phyloP scores from a whole-genome alignment of 2,797 vertebrate species.

The Psittacula echo region DNA sequence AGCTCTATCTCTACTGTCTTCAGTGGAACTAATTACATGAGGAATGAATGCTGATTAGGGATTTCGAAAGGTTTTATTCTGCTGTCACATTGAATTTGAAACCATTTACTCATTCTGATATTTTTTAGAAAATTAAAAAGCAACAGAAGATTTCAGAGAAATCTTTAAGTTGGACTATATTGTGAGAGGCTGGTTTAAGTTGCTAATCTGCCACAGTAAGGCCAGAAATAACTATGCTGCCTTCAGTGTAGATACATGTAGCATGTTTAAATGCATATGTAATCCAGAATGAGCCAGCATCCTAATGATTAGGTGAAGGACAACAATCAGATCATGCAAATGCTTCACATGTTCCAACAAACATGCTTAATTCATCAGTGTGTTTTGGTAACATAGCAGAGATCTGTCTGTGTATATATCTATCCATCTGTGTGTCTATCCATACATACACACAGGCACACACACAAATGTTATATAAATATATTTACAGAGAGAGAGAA shows the following conservation, averaged over 20 bases:
- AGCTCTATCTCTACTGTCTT: neutral
- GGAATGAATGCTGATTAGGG: neutral
- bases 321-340: neutral
- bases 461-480: neutral
- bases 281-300: neutral
- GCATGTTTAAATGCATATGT: neutral
- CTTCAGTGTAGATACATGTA: neutral
- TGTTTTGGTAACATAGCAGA: neutral
- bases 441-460: accelerated
- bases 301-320: neutral
- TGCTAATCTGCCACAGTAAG: neutral
- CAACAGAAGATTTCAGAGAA: neutral
- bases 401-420: neutral
- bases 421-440: neutral
- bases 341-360: neutral
- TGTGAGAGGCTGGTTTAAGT: neutral
- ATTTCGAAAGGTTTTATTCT: constrained; percentile 19
- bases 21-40: neutral
- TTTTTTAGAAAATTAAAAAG: constrained; percentile 31
- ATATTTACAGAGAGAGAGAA: neutral
- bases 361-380: neutral
- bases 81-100: constrained; percentile 34
- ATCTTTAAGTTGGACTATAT: neutral
- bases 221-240: neutral
- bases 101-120: neutral